Evolutionary conservation across 2,113 vertebrate species (phyloP), one percentile per base, ranked within the genome.

Genomic region (Vanacampus margaritifer): DNA sequence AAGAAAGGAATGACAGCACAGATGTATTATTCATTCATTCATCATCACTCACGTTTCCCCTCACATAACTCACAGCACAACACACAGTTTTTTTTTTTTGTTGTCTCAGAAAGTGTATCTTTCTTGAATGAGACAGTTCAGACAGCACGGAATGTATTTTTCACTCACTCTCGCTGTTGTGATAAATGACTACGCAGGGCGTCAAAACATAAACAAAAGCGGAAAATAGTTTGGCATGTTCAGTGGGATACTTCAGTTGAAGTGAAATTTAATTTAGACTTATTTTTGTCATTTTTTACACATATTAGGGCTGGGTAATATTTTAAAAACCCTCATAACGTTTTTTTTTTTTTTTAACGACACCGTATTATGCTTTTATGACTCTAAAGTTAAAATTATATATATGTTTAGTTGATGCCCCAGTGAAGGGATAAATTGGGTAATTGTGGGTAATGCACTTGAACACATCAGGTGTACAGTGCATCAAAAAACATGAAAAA

Each of bases 1-100:
- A 80, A 78, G 83, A 83, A 76, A 72, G 67, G 59, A 71, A 72
- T 86, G 86, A 87, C 84, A 85, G 79, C 76, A 74, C 74, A 79
- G 79, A 89, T 88, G 83, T 87, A 86, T 87, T 87, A 89, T 90
- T 88, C 80, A 90, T 89, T 79, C 75, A 81, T 85, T 86, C 82
- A 83, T 84, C 86, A 86, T 69, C 77, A 69, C 62, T 85, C 48
- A 12, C 80, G 81, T 76, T 84, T 76, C 68, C 71, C 69, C 69
- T 73, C 79, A 75, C 84, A 82, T 87, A 79, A 79, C 76, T 70
- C 57, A 46, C 32, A 62, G 61, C 28, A 72, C 17, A 57, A 39
- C 68, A 37, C 35, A 37, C 54, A 68, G 65, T 78, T 2, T 45
- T 50, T 45, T 54, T 75, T 72, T 67, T 77, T 39, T 85, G 56